Base-by-base conservation (phyloP, 2,797 vertebrate species). In the Enteromius anoplus region DNA sequence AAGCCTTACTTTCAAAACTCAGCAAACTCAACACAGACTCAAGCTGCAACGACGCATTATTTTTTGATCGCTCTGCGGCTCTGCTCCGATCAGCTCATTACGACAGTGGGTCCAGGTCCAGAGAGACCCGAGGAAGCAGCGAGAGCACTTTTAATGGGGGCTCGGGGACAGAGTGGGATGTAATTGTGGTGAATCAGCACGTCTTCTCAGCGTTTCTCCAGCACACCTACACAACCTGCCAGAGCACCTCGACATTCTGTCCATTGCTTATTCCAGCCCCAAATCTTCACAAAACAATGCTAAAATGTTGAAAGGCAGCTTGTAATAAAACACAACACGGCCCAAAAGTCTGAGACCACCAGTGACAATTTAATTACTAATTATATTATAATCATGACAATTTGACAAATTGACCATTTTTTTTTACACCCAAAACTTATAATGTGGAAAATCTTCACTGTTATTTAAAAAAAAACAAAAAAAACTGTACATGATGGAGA, bases 161-260 rank as follows among this genome's bases (percentile, higher is more conserved):
- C 68, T 80, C 2, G 81, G 86, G 79, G 68, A 71, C 60, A 58
- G 80, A 66, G 23, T 5, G 23, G 86, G 88, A 89, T 83, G 70
- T 45, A 62, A 81, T 90, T 86, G 83, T 90, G 92, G 90, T 88
- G 91, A 94, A 88, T 95, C 94, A 94, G 93, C 93, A 92, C 76
- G 82, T 53, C 84, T 21, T 77, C 88, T 80, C 86, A 58, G 65
- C 75, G 26, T 55, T 68, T 60, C 19, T 70, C 34, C 29, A 78
- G 81, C 66, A 75, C 32, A 42, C 78, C 81, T 42, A 55, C 82
- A 78, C 85, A 86, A 88, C 72, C 89, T 83, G 37, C 62, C 81
- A 79, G 29, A 75, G 81, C 42, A 85, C 72, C 84, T 85, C 88
- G 85, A 90, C 89, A 85, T 86, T 62, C 84, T 85, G 88, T 72